These are phyloP conservation scores for Crotalus viridis DNA, from an alignment of 2,113 vertebrate genomes.

Conservation along the genomic window DNA sequence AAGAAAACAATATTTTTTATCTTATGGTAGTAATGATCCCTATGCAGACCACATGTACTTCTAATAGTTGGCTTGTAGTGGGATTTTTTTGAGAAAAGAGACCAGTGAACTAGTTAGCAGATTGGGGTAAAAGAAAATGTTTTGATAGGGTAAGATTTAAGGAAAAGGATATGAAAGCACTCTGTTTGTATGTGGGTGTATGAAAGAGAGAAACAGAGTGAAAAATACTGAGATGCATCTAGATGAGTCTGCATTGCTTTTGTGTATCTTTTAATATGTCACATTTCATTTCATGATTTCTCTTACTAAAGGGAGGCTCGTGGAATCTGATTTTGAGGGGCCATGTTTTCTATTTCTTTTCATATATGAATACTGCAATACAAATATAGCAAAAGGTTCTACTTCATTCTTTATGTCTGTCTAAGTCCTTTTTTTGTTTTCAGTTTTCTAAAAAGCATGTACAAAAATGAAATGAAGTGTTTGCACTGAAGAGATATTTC, in stretches of 20 bases:
- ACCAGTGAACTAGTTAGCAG: background rate
- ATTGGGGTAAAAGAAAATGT: background rate
- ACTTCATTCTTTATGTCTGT: conserved; percentile 2
- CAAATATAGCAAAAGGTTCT: conserved; percentile 6
- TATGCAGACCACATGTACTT: background rate
- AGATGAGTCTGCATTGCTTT: background rate
- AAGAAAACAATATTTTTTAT: background rate
- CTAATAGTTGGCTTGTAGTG: background rate
- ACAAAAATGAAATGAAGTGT: background rate
- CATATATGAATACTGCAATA: background rate
- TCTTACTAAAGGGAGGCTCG: fast-evolving
- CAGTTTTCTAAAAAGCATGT: conserved; percentile 2
- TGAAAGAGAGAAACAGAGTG: background rate
- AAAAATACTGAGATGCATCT: background rate
- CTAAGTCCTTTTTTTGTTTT: fast-evolving
- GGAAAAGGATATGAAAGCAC: background rate
- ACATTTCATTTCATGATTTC: background rate
- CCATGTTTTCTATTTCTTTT: background rate
- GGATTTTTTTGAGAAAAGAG: background rate
- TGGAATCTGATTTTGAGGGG: background rate
- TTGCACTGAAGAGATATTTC: background rate
- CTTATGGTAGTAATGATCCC: background rate
- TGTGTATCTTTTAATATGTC: background rate
- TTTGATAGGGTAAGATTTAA: background rate
- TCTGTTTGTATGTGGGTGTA: background rate